Evolutionary conservation across 2,113 vertebrate species (phyloP).

Genomic region (Brachyhypopomus occidentalis): DNA sequence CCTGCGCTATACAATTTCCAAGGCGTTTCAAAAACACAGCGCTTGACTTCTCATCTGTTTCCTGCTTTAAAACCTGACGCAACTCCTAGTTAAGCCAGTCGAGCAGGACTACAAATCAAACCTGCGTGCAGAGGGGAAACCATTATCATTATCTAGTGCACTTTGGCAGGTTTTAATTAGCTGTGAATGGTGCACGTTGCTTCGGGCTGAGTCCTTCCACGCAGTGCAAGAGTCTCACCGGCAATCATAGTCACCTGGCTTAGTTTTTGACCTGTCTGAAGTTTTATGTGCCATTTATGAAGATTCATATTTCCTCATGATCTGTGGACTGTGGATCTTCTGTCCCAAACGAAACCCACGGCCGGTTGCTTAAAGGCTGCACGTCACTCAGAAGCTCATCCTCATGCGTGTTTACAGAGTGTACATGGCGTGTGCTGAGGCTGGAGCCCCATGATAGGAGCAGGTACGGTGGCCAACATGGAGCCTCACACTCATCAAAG

Average conservation of each 20-base stretch:
- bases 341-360: neutral
- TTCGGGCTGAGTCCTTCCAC: neutral
- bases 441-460: neutral
- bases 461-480: neutral
- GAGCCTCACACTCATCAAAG: neutral
- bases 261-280: too few species aligned
- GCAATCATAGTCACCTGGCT: neutral
- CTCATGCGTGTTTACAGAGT: neutral
- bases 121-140: neutral
- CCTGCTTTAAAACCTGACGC: neutral
- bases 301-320: neutral
- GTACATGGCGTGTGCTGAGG: too few species aligned
- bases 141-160: neutral
- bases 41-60: neutral
- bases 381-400: neutral
- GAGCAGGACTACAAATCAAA: neutral
- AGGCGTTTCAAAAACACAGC: neutral
- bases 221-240: neutral
- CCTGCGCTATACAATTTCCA: neutral
- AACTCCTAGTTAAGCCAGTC: neutral
- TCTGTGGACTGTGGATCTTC: neutral
- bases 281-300: too few species aligned
- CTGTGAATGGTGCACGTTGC: neutral
- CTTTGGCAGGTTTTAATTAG: neutral
- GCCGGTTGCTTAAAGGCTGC: neutral